These are phyloP conservation scores for Chelonus insularis DNA, from an alignment of 1,140 invertebrate genomes.

Conservation along the genomic window DNA sequence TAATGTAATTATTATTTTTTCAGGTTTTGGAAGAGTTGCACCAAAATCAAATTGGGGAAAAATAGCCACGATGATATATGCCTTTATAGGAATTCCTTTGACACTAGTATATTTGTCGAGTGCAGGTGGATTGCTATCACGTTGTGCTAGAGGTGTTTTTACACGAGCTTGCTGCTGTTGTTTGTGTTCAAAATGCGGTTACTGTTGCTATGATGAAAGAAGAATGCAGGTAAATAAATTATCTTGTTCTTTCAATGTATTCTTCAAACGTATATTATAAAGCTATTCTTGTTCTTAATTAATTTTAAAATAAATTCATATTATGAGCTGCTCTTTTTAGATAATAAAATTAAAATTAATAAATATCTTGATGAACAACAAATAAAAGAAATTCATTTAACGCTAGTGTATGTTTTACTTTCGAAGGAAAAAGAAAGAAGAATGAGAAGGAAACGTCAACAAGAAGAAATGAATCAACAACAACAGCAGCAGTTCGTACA, in stretches of 20 bases:
- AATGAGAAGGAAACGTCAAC: slow-evolving; percentile 75
- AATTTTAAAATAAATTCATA: no score
- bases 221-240: slow-evolving; percentile 68
- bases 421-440: slow-evolving; percentile 74
- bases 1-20: slow-evolving; percentile 30
- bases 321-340: no score
- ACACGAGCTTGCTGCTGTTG: slow-evolving; percentile 80
- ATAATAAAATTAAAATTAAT: no score
- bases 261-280: no score
- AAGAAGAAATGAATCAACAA: slow-evolving; percentile 70
- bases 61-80: slow-evolving; percentile 86
- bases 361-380: no score
- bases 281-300: no score
- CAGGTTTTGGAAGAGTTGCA: slow-evolving; percentile 88
- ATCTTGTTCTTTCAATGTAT: not conserved
- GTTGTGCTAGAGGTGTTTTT: slow-evolving; percentile 85
- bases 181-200: slow-evolving; percentile 81
- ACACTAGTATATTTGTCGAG: slow-evolving; percentile 86
- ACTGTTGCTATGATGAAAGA: slow-evolving; percentile 82
- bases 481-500: slow-evolving; percentile 67
- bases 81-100: slow-evolving; percentile 86
- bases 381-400: no score
- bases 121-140: slow-evolving; percentile 79
- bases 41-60: slow-evolving; percentile 81
- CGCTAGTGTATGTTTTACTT: no score